Percentiles rank a stretch among this genome's conserved stretches.
Conservation (phyloP, 1,140 invertebrate genomes). For the Aphis gossypii region DNA sequence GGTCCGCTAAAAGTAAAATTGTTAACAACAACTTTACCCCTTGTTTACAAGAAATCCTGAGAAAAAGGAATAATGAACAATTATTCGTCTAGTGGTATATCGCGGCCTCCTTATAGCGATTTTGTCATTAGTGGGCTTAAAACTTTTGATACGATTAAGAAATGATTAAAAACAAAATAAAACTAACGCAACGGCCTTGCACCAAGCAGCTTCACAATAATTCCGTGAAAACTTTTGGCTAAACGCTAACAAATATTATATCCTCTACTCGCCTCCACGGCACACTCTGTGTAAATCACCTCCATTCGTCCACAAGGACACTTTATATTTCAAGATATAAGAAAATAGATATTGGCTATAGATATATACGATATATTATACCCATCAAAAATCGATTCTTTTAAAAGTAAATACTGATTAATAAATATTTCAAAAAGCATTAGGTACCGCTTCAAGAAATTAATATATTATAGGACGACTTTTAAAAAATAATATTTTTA, state of each 20-base stretch:
- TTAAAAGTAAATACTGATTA: not conserved
- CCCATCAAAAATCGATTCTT: not conserved
- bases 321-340: not conserved
- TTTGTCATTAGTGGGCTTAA: constrained; percentile 29
- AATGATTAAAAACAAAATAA: constrained; percentile 32
- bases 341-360: not conserved
- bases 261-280: not conserved
- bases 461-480: too few relatives aligned
- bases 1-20: not conserved
- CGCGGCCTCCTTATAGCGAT: not conserved
- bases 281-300: not conserved
- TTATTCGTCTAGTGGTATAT: not conserved
- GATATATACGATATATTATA: not conserved
- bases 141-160: not conserved
- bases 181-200: not conserved
- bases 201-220: not conserved
- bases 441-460: not conserved
- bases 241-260: not conserved
- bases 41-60: not conserved
- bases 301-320: not conserved
- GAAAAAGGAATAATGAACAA: not conserved
- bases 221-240: not conserved
- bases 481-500: not conserved
- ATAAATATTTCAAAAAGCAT: not conserved
- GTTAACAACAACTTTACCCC: not conserved